phyloP scores from a whole-genome alignment of 2,113 vertebrate genomes.

The Nerophis ophidion region DNA sequence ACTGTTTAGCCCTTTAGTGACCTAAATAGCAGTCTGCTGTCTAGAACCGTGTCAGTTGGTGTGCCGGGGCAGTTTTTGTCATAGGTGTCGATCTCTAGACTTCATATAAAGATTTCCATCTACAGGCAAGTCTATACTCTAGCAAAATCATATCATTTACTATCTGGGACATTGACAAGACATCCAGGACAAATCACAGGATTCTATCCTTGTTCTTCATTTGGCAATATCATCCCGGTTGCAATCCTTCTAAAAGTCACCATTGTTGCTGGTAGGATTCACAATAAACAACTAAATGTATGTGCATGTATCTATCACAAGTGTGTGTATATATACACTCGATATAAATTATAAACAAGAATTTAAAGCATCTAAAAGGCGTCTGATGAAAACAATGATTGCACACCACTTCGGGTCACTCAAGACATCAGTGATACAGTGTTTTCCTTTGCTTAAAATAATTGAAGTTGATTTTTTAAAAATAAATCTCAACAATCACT shows the following conservation, averaged over 20 bases:
- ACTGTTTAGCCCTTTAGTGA: slow-evolving; percentile 63
- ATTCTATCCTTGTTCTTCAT: slow-evolving; percentile 62
- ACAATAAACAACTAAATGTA: slow-evolving; percentile 17
- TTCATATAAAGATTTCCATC: slow-evolving; percentile 39
- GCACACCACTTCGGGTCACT: slow-evolving; percentile 48
- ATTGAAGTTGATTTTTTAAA: slow-evolving; percentile 5
- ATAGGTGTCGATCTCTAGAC: slow-evolving; percentile 26
- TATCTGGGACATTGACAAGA: slow-evolving; percentile 38
- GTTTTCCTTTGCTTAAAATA: slow-evolving; percentile 6
- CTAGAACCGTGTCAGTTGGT: slow-evolving; percentile 30
- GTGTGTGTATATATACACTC: slow-evolving; percentile 11
- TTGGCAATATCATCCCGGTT: slow-evolving; percentile 58
- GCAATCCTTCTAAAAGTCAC: slow-evolving; percentile 47
- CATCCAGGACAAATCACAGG: slow-evolving; percentile 36
- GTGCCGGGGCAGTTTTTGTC: slow-evolving; percentile 30
- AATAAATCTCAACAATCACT: slow-evolving; percentile 26
- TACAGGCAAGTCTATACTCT: slow-evolving; percentile 36
- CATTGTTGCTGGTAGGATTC: slow-evolving; percentile 61
- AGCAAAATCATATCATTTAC: slow-evolving; percentile 42
- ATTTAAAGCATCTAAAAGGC: slow-evolving; percentile 35
- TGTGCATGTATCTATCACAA: background rate
- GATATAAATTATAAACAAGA: slow-evolving; percentile 8
- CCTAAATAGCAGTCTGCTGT: slow-evolving; percentile 34
- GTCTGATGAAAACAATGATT: slow-evolving; percentile 35
- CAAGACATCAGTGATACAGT: slow-evolving; percentile 26